Evolutionary conservation across 2,113 vertebrate species (phyloP).

Genomic region (Glareola pratincola): DNA sequence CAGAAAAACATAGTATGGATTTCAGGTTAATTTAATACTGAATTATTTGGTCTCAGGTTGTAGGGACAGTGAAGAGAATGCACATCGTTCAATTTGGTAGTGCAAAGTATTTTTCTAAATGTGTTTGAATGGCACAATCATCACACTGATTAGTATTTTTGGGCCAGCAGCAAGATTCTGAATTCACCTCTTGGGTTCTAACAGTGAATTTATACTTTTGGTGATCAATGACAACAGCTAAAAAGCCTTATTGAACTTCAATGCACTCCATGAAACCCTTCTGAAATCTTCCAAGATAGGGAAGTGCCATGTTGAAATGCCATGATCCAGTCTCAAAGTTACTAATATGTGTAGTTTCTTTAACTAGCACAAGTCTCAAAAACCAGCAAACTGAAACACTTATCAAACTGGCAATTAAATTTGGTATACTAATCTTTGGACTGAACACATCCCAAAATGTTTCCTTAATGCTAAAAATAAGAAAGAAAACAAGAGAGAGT

Average conservation of each 20-base stretch:
- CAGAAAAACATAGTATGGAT: neutral
- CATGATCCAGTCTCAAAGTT: neutral
- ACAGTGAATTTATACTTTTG: neutral
- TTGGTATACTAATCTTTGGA: neutral
- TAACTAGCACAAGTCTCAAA: neutral
- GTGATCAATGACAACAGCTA: neutral
- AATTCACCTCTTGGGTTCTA: neutral
- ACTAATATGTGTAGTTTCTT: neutral
- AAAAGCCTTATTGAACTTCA: neutral
- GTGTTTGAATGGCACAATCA: neutral
- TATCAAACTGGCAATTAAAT: neutral
- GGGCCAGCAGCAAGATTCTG: neutral
- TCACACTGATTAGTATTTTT: neutral
- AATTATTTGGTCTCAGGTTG: neutral
- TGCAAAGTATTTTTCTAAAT: neutral
- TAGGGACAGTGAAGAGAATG: neutral
- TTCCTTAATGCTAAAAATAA: neutral
- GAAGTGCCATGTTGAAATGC: neutral
- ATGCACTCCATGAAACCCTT: neutral
- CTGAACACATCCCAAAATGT: neutral
- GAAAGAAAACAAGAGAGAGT: neutral
- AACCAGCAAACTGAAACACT: neutral
- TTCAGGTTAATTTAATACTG: neutral
- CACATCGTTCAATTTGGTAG: neutral
- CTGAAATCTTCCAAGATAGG: neutral